phyloP scores from a whole-genome alignment of 2,888 invertebrate genomes.

The Metacarcinus magister region DNA sequence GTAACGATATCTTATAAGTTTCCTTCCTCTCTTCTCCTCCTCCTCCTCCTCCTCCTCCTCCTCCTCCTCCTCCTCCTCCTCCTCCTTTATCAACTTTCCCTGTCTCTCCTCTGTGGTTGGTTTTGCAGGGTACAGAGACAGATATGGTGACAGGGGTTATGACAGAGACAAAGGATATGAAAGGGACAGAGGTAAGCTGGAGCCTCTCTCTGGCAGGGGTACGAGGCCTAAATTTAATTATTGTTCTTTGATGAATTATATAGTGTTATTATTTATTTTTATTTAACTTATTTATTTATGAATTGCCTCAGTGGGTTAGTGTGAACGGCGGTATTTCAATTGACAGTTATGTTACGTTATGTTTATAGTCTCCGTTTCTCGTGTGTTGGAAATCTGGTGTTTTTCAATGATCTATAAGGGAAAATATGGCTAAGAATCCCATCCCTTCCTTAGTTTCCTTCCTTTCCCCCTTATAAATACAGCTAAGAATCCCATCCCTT shows the following conservation, averaged over 20 bases:
- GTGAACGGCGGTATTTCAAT: not conserved
- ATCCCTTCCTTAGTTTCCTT: not conserved
- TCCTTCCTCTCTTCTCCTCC: not conserved
- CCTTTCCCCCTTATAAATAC: not conserved
- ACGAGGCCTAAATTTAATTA: not conserved
- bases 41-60: not conserved
- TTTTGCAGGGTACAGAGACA: constrained; percentile 78
- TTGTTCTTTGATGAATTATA: not conserved
- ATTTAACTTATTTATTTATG: not conserved
- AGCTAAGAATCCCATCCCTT: not conserved
- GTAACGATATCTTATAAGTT: not conserved
- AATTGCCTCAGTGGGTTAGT: too few relatives aligned
- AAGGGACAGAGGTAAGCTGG: constrained; percentile 76
- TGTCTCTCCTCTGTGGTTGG: constrained; percentile 1
- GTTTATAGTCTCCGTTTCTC: not conserved
- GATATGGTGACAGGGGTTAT: constrained; percentile 74
- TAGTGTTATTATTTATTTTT: not conserved
- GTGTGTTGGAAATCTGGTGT: not conserved
- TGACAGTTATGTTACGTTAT: not conserved
- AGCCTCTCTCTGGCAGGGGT: constrained; percentile 28
- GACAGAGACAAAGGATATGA: constrained; percentile 72
- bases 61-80: not conserved
- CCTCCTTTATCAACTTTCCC: not conserved
- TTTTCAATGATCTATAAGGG: not conserved
- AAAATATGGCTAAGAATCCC: not conserved